These are phyloP conservation scores for Gallinago media DNA, from an alignment of 2,113 vertebrate species.

Conservation along the genomic window DNA sequence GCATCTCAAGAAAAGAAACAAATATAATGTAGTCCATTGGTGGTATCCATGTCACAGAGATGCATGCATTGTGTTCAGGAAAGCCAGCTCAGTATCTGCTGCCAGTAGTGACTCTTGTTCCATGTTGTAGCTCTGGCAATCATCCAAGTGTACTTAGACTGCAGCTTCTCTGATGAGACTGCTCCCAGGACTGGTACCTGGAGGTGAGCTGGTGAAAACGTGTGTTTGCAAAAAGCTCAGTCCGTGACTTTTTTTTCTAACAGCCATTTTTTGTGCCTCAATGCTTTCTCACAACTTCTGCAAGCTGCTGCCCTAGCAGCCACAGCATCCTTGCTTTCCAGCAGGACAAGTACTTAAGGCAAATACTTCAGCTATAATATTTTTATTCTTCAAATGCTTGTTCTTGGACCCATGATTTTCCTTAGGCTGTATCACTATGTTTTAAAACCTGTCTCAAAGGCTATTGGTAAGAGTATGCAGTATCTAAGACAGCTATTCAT, in stretches of 20 bases:
- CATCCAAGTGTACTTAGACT: background rate
- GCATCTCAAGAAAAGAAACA: background rate
- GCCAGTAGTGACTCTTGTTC: background rate
- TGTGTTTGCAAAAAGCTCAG: background rate
- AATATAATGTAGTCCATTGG: background rate
- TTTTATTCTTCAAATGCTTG: background rate
- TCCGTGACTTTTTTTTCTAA: background rate
- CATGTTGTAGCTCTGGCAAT: background rate
- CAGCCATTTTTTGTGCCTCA: background rate
- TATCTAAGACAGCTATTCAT: background rate
- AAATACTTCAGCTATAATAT: background rate
- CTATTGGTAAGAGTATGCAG: background rate
- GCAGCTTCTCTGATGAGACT: background rate
- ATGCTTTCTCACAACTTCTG: background rate
- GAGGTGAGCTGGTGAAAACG: background rate
- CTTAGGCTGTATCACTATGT: accelerated
- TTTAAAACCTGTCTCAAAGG: background rate
- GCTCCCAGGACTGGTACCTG: background rate
- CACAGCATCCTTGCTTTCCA: background rate
- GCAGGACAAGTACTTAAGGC: background rate
- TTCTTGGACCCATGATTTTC: background rate
- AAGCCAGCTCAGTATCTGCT: background rate
- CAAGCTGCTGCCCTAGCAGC: background rate
- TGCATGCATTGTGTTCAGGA: background rate
- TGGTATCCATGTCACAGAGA: background rate